Evolutionary conservation across 2,797 vertebrate genomes (phyloP).

Genomic region (Halcyon leucocephala): DNA sequence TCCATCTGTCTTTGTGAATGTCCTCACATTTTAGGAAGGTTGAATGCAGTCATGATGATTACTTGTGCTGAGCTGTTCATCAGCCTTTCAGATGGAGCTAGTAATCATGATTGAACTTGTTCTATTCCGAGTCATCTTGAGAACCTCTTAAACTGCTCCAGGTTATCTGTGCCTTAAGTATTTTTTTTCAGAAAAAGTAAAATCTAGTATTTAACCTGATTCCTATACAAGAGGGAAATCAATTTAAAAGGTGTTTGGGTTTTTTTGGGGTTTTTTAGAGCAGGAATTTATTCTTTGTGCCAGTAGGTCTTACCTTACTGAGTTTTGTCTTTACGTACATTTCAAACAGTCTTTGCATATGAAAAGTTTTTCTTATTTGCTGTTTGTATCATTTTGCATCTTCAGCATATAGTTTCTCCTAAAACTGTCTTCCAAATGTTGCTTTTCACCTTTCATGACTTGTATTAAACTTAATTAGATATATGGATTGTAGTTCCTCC

Average conservation of each 20-base stretch:
- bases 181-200: background rate
- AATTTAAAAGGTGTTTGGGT: no score
- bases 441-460: background rate
- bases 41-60: background rate
- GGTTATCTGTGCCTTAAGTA: background rate
- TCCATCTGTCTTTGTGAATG: background rate
- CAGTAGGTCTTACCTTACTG: background rate
- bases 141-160: background rate
- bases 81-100: background rate
- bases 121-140: background rate
- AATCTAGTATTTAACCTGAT: fast-evolving
- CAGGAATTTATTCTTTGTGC: background rate
- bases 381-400: background rate
- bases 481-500: background rate
- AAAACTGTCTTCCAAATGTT: background rate
- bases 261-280: background rate
- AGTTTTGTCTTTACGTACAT: background rate
- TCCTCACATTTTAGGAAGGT: background rate
- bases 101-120: background rate
- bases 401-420: background rate
- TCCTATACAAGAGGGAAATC: background rate
- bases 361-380: background rate
- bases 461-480: background rate
- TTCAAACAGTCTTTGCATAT: background rate
- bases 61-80: background rate